phyloP scores from a whole-genome alignment of 2,113 vertebrate species.

The Galbula dea region DNA sequence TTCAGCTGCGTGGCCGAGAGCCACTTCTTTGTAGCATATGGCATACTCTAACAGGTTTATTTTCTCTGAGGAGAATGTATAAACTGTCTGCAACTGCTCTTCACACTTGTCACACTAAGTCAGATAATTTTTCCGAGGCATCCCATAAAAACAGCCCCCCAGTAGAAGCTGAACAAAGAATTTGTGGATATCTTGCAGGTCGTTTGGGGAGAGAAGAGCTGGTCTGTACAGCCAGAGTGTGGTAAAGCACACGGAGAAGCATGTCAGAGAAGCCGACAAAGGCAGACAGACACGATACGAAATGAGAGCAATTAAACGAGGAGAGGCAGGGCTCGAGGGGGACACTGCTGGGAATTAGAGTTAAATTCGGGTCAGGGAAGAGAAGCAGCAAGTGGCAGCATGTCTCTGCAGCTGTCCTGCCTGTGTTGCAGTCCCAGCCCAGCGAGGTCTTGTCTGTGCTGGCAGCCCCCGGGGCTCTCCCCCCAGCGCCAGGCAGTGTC shows the following conservation, averaged over 20 bases:
- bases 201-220: neutral
- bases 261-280: neutral
- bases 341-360: neutral
- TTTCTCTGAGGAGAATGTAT: slow-evolving; percentile 48
- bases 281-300: rapidly evolving
- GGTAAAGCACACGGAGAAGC: neutral
- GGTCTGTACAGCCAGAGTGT: rapidly evolving
- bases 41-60: slow-evolving; percentile 50
- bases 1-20: slow-evolving; percentile 41
- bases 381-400: neutral
- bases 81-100: slow-evolving; percentile 64
- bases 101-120: slow-evolving; percentile 58
- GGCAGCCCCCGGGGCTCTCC: neutral
- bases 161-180: neutral
- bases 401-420: neutral
- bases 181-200: neutral
- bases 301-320: neutral
- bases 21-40: slow-evolving; percentile 53
- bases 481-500: rapidly evolving
- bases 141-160: neutral
- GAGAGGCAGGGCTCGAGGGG: neutral
- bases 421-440: neutral
- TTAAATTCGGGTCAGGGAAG: neutral
- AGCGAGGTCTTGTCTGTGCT: neutral
- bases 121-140: slow-evolving; percentile 18